Evolutionary conservation across 2,888 invertebrate species (phyloP).

Genomic region (Belgica antarctica): DNA sequence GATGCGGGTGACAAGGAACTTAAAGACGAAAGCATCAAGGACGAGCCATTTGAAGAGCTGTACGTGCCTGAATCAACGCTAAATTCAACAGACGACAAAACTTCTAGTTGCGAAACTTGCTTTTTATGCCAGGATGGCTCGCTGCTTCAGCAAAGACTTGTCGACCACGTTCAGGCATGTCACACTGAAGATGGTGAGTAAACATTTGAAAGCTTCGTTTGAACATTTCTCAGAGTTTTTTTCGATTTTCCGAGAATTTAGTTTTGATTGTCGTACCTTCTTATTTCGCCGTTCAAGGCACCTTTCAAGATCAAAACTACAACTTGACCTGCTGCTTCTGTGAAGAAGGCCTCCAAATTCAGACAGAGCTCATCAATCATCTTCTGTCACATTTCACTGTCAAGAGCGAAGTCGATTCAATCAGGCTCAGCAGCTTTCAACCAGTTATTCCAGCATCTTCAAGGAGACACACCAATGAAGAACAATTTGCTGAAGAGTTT

Average conservation of each 20-base stretch:
- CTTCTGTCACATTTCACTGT: neutral
- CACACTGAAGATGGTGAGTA: neutral
- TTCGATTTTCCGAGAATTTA: no score
- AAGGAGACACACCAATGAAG: no score
- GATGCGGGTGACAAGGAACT: no score
- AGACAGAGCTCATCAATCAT: slow-evolving; percentile 8
- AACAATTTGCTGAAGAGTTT: neutral
- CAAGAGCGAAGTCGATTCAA: neutral
- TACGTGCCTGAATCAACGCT: neutral
- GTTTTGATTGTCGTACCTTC: no score
- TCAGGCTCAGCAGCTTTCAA: neutral
- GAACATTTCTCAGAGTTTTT: no score
- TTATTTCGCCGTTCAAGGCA: no score
- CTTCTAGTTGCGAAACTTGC: neutral
- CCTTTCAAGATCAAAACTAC: no score
- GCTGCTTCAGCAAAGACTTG: neutral
- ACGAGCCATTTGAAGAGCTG: neutral
- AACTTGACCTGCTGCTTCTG: neutral
- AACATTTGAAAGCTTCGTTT: no score
- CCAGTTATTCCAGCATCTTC: no score
- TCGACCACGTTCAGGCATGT: neutral
- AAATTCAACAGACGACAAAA: slow-evolving; percentile 6
- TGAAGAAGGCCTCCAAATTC: neutral
- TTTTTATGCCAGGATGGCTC: neutral
- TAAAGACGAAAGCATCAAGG: no score